Conservation (phyloP, 1,140 invertebrate genomes). For the Periplaneta americana region DNA sequence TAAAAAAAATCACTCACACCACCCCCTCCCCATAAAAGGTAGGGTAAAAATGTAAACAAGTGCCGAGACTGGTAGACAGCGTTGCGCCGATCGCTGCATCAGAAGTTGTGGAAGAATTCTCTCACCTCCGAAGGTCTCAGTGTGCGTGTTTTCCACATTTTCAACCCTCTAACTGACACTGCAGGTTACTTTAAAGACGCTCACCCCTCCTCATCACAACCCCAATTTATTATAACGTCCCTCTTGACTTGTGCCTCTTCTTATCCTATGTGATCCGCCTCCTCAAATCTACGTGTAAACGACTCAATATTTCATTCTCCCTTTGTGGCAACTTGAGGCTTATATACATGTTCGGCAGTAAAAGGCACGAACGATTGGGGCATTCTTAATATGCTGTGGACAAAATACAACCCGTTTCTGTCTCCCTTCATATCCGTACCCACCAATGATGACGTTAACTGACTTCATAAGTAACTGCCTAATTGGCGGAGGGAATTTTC, state of each 20-base stretch:
- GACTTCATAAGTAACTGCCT: too few relatives aligned
- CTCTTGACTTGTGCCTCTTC: conserved; percentile 1
- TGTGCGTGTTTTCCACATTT: too few relatives aligned
- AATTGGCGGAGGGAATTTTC: too few relatives aligned
- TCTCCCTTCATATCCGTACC: too few relatives aligned
- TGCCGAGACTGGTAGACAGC: background rate
- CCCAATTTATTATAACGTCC: background rate
- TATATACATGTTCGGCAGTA: background rate
- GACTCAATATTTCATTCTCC: conserved; percentile 5
- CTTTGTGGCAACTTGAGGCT: background rate
- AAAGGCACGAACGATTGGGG: too few relatives aligned
- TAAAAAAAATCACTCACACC: background rate
- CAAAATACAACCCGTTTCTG: too few relatives aligned
- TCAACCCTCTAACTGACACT: background rate
- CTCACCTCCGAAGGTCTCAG: too few relatives aligned
- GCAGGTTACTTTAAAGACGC: background rate
- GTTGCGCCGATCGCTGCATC: background rate
- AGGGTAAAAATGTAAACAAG: conserved; percentile 1
- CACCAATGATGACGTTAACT: too few relatives aligned
- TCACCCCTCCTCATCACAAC: background rate
- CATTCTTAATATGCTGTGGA: too few relatives aligned
- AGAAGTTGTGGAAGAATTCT: too few relatives aligned
- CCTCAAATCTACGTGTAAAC: conserved; percentile 4
- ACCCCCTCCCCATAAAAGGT: background rate
- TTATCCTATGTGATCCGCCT: background rate